phyloP scores from a whole-genome alignment of 2,113 vertebrate species.

The Muscicapa adusta region DNA sequence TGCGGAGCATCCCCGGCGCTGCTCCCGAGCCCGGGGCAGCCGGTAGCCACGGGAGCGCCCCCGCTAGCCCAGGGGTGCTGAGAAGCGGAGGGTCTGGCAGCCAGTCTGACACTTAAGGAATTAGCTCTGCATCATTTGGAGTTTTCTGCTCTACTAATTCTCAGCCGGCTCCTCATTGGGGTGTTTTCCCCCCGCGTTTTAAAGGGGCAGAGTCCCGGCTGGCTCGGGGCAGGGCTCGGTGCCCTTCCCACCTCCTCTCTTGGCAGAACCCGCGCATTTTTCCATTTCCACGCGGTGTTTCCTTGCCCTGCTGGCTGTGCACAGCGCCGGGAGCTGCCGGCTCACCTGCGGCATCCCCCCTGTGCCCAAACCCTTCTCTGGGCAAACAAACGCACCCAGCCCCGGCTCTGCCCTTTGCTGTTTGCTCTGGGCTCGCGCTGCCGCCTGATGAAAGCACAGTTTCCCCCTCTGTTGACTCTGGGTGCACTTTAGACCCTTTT shows the following conservation, averaged over 20 bases:
- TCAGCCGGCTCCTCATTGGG: conserved; percentile 40
- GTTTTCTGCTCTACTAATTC: conserved; percentile 75
- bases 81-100: conserved; percentile 51
- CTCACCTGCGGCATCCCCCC: background rate
- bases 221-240: background rate
- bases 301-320: background rate
- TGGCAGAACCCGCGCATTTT: background rate
- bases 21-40: background rate
- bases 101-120: conserved; percentile 71
- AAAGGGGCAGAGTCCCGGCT: conserved; percentile 33
- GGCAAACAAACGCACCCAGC: background rate
- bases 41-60: accelerated
- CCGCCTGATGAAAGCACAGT: background rate
- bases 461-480: background rate
- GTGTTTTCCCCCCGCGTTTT: background rate
- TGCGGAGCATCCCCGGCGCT: accelerated
- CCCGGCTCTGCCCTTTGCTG: conserved; percentile 5
- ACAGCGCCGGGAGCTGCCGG: background rate
- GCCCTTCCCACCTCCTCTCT: accelerated
- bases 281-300: background rate
- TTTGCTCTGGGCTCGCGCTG: conserved; percentile 11
- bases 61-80: background rate
- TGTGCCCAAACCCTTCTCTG: background rate
- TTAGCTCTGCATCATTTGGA: conserved; percentile 73
- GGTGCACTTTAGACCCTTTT: background rate